Evolutionary conservation across 2,797 vertebrate genomes (phyloP).

Genomic region (Poecile montanus): DNA sequence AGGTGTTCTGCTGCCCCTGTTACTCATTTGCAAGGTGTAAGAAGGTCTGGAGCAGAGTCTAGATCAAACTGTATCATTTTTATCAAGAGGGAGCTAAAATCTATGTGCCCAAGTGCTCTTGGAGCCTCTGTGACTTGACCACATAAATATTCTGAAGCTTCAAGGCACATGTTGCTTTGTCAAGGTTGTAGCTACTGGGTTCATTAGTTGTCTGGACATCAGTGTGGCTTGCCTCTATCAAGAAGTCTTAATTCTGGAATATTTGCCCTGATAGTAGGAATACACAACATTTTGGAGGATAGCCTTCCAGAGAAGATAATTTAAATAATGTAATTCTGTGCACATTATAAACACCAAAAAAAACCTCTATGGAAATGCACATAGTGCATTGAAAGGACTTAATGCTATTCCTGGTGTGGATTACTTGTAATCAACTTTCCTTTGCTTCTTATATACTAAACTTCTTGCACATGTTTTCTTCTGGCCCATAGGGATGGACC

Average conservation of each 20-base stretch:
- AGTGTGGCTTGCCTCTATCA: background rate
- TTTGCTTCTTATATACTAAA: background rate
- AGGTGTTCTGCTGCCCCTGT: accelerated
- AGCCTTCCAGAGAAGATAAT: background rate
- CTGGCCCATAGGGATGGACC: background rate
- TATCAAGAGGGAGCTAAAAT: background rate
- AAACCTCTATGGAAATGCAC: background rate
- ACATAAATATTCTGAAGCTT: background rate
- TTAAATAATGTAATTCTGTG: background rate
- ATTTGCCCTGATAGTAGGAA: background rate
- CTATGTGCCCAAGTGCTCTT: background rate
- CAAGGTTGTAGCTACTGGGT: background rate
- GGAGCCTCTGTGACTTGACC: background rate
- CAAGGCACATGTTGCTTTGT: background rate
- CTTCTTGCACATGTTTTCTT: background rate
- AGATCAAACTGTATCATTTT: background rate
- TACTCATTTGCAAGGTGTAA: background rate
- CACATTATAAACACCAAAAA: background rate
- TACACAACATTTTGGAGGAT: background rate
- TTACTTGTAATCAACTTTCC: background rate
- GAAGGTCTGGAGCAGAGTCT: background rate
- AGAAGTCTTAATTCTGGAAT: background rate
- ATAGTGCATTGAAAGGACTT: background rate
- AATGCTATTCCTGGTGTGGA: background rate
- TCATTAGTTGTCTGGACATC: background rate